phyloP scores from a whole-genome alignment of 2,113 vertebrate genomes.

The Lepus timidus region DNA sequence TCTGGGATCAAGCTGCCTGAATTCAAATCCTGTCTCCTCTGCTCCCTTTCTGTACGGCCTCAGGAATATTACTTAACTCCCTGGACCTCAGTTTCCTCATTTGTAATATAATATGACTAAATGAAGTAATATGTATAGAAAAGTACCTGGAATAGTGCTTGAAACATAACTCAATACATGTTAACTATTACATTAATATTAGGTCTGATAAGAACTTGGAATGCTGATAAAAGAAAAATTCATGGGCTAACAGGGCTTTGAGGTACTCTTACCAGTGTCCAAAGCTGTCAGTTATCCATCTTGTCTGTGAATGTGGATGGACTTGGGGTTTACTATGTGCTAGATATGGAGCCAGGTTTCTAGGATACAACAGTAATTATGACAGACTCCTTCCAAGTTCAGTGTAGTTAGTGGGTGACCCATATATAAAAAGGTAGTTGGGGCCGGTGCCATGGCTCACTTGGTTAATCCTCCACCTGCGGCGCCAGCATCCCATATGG shows the following conservation, averaged over 20 bases:
- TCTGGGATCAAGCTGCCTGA: not conserved
- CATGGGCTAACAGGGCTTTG: not conserved
- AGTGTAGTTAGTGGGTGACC: not conserved
- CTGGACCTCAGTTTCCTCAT: conserved; percentile 25
- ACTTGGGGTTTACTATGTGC: not conserved
- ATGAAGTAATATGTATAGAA: not conserved
- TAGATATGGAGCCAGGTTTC: not conserved
- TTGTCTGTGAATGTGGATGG: not conserved
- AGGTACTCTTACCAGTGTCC: not conserved
- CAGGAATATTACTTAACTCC: conserved; percentile 20
- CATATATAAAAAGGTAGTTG: not conserved
- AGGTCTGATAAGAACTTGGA: conserved; percentile 14
- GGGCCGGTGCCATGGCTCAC: too few species aligned
- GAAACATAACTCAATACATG: not conserved
- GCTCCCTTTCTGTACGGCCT: not conserved
- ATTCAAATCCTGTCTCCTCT: not conserved
- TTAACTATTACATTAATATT: not conserved
- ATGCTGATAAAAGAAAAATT: conserved; percentile 31
- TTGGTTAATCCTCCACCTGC: too few species aligned
- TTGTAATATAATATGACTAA: conserved; percentile 21
- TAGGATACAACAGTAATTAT: not conserved
- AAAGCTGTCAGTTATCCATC: not conserved
- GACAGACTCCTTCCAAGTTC: not conserved
- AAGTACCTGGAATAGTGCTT: not conserved
- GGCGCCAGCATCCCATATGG: too few species aligned